Conservation (phyloP, 2,888 invertebrate species). For the Torymus texanus region DNA sequence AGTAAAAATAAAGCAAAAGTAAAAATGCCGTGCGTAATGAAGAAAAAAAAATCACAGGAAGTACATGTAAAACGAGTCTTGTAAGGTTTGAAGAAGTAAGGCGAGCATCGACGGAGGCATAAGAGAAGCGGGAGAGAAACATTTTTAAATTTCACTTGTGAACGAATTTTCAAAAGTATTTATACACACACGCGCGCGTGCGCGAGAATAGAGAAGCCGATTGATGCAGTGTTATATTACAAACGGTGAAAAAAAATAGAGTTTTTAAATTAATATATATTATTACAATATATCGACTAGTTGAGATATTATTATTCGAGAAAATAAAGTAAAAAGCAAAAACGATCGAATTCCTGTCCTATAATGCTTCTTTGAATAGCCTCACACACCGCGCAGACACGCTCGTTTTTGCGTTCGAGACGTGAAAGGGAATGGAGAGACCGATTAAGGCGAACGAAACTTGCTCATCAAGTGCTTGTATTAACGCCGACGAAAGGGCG, state of each 20-base stretch:
- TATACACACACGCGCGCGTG: slow-evolving; percentile 24
- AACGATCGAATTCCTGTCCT: slow-evolving; percentile 40
- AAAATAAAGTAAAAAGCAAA: not conserved
- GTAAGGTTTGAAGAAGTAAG: slow-evolving; percentile 56
- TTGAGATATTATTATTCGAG: slow-evolving; percentile 37
- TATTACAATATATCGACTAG: slow-evolving; percentile 39
- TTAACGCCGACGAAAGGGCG: not conserved
- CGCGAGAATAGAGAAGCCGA: slow-evolving; percentile 14
- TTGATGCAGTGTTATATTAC: slow-evolving; percentile 37
- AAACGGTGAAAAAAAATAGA: slow-evolving; percentile 9
- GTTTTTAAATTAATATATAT: slow-evolving; percentile 47
- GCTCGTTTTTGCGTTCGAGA: slow-evolving; percentile 39
- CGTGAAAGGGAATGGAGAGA: no score
- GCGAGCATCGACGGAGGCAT: slow-evolving; percentile 51
- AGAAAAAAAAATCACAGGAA: slow-evolving; percentile 44
- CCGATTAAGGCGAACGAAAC: not conserved
- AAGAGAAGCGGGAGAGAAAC: slow-evolving; percentile 5
- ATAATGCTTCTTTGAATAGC: slow-evolving; percentile 50
- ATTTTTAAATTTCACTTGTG: slow-evolving; percentile 24
- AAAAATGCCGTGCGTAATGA: slow-evolving; percentile 54
- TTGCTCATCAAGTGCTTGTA: slow-evolving; percentile 27
- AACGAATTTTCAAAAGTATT: slow-evolving; percentile 43
- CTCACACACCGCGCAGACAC: not conserved
- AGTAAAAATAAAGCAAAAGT: slow-evolving; percentile 29
- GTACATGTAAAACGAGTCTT: slow-evolving; percentile 54